Evolutionary conservation across 2,797 vertebrate species (phyloP).

Genomic region (Gallinago nigripennis): DNA sequence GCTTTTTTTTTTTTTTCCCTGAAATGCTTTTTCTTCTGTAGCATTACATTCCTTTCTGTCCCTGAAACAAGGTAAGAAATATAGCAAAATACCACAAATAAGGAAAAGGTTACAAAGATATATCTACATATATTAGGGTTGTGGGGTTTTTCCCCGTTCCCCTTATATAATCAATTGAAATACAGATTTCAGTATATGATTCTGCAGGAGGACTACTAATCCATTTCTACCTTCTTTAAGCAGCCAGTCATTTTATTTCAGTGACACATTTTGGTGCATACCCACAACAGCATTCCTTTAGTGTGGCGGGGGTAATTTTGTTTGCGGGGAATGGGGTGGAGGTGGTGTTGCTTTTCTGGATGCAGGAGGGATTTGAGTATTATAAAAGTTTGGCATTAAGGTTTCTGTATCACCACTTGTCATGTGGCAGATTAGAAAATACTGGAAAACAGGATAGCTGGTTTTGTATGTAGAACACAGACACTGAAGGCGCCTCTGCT

Average conservation of each 20-base stretch:
- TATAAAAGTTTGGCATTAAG: not conserved
- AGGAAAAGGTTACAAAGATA: not conserved
- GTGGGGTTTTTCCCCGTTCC: fast-evolving
- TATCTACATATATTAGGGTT: not conserved
- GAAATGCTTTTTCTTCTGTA: not conserved
- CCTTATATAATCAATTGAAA: not conserved
- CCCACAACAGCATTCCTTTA: not conserved
- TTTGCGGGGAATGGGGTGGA: not conserved
- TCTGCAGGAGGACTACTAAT: not conserved
- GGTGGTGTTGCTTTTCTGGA: not conserved
- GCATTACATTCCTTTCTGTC: not conserved
- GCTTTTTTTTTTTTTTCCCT: not conserved
- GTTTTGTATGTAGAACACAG: not conserved
- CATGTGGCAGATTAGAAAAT: not conserved
- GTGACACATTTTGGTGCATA: not conserved
- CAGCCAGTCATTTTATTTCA: not conserved
- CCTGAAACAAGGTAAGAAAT: not conserved
- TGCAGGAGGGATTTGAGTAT: not conserved
- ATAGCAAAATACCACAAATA: not conserved
- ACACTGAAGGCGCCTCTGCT: not conserved
- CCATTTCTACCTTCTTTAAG: not conserved
- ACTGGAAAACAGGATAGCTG: not conserved
- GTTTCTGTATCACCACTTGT: not conserved
- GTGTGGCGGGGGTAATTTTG: fast-evolving
- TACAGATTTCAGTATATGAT: not conserved